Base-by-base conservation (phyloP, 2,888 invertebrate genomes). In the Campaea margaritaria region DNA sequence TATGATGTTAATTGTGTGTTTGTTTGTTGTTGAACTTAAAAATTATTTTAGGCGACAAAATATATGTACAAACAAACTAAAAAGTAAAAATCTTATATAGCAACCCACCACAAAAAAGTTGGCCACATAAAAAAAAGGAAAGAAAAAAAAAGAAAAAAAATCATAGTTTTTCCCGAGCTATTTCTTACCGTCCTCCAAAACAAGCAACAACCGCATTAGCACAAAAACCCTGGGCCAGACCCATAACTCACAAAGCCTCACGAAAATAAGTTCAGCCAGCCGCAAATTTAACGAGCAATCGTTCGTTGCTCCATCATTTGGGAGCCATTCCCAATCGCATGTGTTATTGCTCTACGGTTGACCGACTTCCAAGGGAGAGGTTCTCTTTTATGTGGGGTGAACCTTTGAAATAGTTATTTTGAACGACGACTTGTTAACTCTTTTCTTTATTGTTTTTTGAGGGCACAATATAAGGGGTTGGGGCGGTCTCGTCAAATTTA, bases 211-310 rank as follows among this genome's bases (percentile, higher is more conserved):
- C 21, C 44, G 8, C 39, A 39, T 43, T 21, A 36, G 4, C 16
- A 9, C 31, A 9, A 10, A 15, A 16, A 8, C 16, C 9, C 47
- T 34, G 45, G 36, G 39, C 16, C 16, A 36, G 9, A 41, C 9
- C 13, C 34, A 34, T 47, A 47, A 47, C 42, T 42, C 56, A 48
- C 31, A 7, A 48, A 56, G 47, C 43, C 14, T 60, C 52, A 52
- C 52, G 34, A 43, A 47, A 58, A 58, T 43, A 43, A 49, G 52
- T 36, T 51, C 56, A 56, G 52, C 52, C 53, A 61, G 2, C 52
- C 57, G 56, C 44, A 5, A 56, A 56, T 44, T 27, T 56, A 56
- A 56, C 56, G 49, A 56, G 49, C 56, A 31, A 9, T 31, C 31
- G 28, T 53, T 45, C 53, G 31, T 53, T 46, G 36, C 45, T 28